Base-by-base conservation (phyloP, 2,888 invertebrate genomes). In the Actias luna region DNA sequence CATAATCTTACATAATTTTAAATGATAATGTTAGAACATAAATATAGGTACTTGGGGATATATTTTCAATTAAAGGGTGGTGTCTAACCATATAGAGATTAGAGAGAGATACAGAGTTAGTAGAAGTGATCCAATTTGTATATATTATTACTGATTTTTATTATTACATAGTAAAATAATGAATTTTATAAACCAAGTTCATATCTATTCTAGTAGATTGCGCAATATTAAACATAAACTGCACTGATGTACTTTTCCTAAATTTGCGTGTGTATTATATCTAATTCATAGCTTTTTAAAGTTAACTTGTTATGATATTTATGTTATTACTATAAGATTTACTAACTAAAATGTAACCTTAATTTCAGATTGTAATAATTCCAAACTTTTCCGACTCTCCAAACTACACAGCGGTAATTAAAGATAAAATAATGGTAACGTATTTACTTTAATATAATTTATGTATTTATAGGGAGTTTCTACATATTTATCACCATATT, bases 361-460 rank as follows among this genome's bases (percentile, higher is more conserved):
- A 4, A 8, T 83, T 80, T 12, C 82, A 90, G 91, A 67, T 90
- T 1, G 68, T 91, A 10, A 71, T 89, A 1, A 66, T 91, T 64
- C 84, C 89, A 0, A 64, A 73, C 60, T 78, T 77, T 18, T 64
- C 64, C 0, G 78, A 83, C 42, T 64, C 71, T 5, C 67, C 79
- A 1, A 61, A 39, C 0, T 88, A 80, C 63, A 67, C 71, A 5
- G 70, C 73, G 8, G 87, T 90, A 8, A 83, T 90, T 16, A 82
- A 72, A 62, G 89, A 91, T 63, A 90, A 89, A 74, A 86, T 91
- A 42, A 79, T 87, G 87, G 91, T 88, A 77, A 79, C 67, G 64
- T 31, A 50, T 8, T 2, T 46, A 10, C 10, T 22, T 8, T 12
- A 36, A 36, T 1, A 10, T 36, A 16, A 8, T 33, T 5, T 33